Evolutionary conservation across 2,888 invertebrate genomes (phyloP).

Genomic region (Unio pictorum): DNA sequence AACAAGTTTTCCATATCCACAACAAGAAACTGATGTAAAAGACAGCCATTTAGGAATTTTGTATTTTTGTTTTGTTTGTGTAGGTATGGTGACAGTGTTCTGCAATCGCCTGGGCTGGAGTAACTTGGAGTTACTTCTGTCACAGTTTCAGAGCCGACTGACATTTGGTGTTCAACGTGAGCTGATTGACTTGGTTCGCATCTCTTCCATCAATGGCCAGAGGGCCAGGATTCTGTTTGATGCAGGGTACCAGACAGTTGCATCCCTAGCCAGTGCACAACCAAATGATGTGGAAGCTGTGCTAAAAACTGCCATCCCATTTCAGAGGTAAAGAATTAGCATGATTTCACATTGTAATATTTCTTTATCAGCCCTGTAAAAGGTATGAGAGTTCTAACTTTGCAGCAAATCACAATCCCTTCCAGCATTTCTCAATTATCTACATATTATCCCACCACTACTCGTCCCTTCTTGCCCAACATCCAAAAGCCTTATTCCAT

Average conservation of each 20-base stretch:
- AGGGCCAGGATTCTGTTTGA: slow-evolving; percentile 88
- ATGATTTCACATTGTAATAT: too few species aligned
- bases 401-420: too few species aligned
- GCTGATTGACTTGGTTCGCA: slow-evolving; percentile 86
- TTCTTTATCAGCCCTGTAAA: too few species aligned
- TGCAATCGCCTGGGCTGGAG: slow-evolving; percentile 93
- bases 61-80: slow-evolving; percentile 6
- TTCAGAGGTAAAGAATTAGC: slow-evolving; percentile 78
- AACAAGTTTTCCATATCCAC: too few species aligned
- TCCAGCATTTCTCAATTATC: too few species aligned
- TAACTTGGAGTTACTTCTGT: slow-evolving; percentile 88
- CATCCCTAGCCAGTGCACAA: slow-evolving; percentile 84
- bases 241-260: slow-evolving; percentile 84
- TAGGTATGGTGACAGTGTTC: slow-evolving; percentile 97
- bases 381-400: too few species aligned
- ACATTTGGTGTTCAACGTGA: slow-evolving; percentile 95
- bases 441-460: too few species aligned
- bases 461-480: too few species aligned
- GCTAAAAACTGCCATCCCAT: slow-evolving; percentile 85
- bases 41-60: background rate
- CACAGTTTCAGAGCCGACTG: slow-evolving; percentile 93
- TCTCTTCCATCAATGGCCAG: slow-evolving; percentile 86
- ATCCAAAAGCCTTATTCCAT: too few species aligned
- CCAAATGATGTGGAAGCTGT: slow-evolving; percentile 82
- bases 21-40: too few species aligned